Conservation (phyloP, 2,797 vertebrate species). For the Alfaro cultratus region DNA sequence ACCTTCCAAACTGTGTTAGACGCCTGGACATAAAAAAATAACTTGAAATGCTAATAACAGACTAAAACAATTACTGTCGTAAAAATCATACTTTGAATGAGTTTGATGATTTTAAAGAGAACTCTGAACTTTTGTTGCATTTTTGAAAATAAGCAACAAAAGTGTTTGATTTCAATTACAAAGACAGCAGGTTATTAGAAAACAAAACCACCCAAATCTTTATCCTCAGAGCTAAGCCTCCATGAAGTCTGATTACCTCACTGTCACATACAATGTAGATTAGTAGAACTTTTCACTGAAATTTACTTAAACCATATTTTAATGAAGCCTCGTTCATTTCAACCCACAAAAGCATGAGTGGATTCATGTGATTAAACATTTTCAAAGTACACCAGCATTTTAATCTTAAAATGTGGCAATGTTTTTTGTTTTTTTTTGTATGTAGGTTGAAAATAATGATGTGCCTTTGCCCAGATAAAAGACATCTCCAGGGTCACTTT, state of each 20-base stretch:
- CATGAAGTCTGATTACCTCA: background rate
- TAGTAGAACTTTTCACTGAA: background rate
- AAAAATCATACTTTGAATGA: background rate
- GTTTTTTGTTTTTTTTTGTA: constrained; percentile 3
- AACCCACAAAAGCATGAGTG: background rate
- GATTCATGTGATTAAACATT: constrained; percentile 4
- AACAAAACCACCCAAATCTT: background rate
- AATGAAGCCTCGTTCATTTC: background rate
- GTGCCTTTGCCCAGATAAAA: constrained; percentile 22
- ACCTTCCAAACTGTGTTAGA: background rate
- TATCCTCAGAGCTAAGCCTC: background rate
- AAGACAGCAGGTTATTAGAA: background rate
- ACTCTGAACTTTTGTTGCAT: background rate
- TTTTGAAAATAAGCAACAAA: background rate
- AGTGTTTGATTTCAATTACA: background rate
- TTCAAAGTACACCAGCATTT: background rate
- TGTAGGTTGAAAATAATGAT: constrained; percentile 18
- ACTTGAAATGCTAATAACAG: background rate
- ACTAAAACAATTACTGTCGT: background rate
- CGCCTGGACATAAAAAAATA: background rate
- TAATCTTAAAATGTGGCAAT: constrained; percentile 17
- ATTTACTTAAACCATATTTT: background rate
- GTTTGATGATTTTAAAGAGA: background rate
- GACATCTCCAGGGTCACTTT: constrained; percentile 27
- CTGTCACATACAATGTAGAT: background rate